Base-by-base conservation (phyloP, 2,113 vertebrate genomes). In the Rhinoptilus africanus region DNA sequence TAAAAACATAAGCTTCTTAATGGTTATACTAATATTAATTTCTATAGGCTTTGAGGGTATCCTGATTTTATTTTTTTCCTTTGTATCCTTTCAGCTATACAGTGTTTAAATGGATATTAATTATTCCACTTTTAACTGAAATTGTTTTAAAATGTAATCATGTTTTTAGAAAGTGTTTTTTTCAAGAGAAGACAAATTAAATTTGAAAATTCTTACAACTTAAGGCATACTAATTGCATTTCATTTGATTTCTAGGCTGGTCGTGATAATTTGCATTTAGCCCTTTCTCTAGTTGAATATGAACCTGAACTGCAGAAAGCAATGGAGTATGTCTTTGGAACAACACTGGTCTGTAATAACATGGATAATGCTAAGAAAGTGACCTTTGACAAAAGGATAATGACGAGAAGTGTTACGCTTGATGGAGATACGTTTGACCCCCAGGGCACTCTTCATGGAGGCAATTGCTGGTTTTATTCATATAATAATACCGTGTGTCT, bases 241-340 rank as follows among this genome's bases (percentile, higher is more conserved):
- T 68, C 2, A 12, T 92, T 92, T 93, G 16, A 56, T 92, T 94
- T 85, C 24, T 92, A 99, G 99, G 99, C 98, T 72, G 99, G 99
- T 50, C 67, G 12, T 43, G 77, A 89, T 82, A 99, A 99, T 18
- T 98, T 98, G n/a, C 86, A 99, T 97, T 95, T 99, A 28, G 99
- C 99, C 84, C 97, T 99, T 97, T 98, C 97, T 17, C 93, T 99
- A 73, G 98, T 99, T 89, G 98, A 83, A 6, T 99, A 99, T 21
- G 98, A 99, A 26, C 73, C 97, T 23, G 99, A 99, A 93, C 94
- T 99, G 79, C 98, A 98, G n/a, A 99, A 99, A 97, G 99, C 99
- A 85, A 99, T 99, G 99, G 99, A 99, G 96, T 99, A 99, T 85
- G 99, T 99, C 41, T 99, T 99, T 92, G 99, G 99, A 69, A 98